Percentiles rank a stretch among this genome's conserved stretches.
These are phyloP conservation scores for Acanthis flammea DNA, from an alignment of 2,797 vertebrate species.

Conservation along the genomic window DNA sequence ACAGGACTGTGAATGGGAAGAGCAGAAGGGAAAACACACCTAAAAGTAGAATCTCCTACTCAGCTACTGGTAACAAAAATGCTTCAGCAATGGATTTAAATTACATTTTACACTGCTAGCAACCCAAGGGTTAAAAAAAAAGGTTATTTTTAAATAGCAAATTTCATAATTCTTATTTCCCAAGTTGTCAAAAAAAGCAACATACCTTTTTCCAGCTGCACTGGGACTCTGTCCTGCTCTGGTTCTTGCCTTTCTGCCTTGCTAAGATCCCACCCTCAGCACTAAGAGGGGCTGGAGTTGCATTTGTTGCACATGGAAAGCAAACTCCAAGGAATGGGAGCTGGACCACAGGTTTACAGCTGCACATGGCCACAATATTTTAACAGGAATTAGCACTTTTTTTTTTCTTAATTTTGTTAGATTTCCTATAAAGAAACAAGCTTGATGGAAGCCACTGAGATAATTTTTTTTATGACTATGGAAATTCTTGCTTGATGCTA, in stretches of 20 bases:
- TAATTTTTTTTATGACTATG: not conserved
- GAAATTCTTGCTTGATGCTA: not conserved
- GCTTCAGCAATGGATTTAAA: conserved; percentile 54
- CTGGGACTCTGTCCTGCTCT: conserved; percentile 12
- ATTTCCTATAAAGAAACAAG: not conserved
- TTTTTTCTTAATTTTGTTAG: not conserved
- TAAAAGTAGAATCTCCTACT: conserved; percentile 53
- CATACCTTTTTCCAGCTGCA: conserved; percentile 30
- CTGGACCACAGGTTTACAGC: not conserved
- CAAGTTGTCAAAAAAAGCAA: conserved; percentile 14
- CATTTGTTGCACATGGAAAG: not conserved
- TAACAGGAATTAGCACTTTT: not conserved
- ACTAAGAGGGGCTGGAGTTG: not conserved
- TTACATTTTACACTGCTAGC: conserved; percentile 55
- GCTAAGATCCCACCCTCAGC: not conserved
- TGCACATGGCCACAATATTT: not conserved
- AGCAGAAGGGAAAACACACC: conserved; percentile 68
- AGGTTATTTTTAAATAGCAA: conserved; percentile 38
- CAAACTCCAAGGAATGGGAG: not conserved
- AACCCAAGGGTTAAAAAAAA: conserved; percentile 58
- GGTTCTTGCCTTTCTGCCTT: conserved; percentile 12
- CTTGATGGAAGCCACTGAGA: not conserved
- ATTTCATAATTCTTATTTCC: conserved; percentile 24
- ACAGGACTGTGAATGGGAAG: conserved; percentile 41
- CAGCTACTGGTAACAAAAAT: conserved; percentile 42